phyloP scores from a whole-genome alignment of 1,140 invertebrate species.

The Plutomurus gul region DNA sequence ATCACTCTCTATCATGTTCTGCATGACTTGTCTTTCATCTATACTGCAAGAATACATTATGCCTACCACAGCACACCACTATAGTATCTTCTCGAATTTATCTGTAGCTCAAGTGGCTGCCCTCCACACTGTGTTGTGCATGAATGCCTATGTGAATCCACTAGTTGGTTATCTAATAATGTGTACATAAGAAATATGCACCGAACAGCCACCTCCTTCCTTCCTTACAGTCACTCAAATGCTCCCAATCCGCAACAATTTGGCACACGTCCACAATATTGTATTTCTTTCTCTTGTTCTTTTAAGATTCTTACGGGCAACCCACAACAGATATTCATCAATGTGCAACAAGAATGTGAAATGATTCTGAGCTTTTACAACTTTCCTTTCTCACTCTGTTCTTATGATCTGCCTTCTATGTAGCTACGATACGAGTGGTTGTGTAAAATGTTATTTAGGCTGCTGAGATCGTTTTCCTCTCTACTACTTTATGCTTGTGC shows the following conservation, averaged over 20 bases:
- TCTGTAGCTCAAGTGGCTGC: too few relatives aligned
- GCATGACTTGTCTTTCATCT: too few relatives aligned
- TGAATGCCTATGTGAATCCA: too few relatives aligned
- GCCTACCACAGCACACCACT: too few relatives aligned
- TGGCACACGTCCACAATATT: background rate
- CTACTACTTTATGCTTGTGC: background rate
- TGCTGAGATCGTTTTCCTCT: too few relatives aligned
- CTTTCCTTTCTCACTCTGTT: background rate
- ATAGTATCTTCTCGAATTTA: too few relatives aligned
- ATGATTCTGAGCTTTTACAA: conserved; percentile 4
- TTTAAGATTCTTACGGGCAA: background rate
- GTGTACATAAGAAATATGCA: background rate
- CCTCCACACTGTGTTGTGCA: too few relatives aligned
- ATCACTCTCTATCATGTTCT: too few relatives aligned
- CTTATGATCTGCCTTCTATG: background rate
- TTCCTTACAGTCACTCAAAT: conserved; percentile 6
- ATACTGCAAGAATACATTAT: too few relatives aligned
- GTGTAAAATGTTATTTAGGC: background rate
- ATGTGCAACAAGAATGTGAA: background rate
- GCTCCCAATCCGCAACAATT: conserved; percentile 5
- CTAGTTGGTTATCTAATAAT: too few relatives aligned
- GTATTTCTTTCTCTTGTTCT: background rate
- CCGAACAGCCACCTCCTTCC: background rate
- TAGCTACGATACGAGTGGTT: background rate
- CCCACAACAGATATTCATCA: background rate